Evolutionary conservation across 1,140 invertebrate genomes (phyloP).

Genomic region (Carcinoscorpius rotundicauda): DNA sequence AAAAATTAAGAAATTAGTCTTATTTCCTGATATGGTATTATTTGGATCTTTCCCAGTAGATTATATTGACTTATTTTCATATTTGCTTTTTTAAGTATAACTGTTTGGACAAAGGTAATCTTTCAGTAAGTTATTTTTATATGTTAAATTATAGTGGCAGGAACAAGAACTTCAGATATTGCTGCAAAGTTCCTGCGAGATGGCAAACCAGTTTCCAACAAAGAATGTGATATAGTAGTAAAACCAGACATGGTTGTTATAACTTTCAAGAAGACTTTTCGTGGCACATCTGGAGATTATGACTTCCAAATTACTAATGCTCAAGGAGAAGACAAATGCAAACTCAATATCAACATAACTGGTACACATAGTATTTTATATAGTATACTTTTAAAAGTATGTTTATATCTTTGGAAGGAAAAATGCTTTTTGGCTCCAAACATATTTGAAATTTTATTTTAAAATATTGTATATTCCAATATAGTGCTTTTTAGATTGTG

Average conservation of each 20-base stretch:
- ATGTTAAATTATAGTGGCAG: constrained; percentile 47
- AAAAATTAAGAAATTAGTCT: no score
- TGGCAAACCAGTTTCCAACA: constrained; percentile 67
- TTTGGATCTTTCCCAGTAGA: no score
- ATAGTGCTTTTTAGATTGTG: no score
- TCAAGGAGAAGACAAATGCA: constrained; percentile 73
- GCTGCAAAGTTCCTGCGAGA: constrained; percentile 80
- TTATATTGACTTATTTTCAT: no score
- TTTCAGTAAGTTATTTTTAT: background rate
- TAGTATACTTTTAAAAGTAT: no score
- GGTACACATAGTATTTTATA: constrained; percentile 7
- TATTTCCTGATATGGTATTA: no score
- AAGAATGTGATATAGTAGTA: constrained; percentile 77
- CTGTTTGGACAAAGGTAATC: no score
- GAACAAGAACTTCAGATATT: constrained; percentile 68
- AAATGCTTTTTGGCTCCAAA: no score
- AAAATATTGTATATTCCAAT: no score
- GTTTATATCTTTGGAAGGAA: no score
- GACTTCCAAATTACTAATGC: constrained; percentile 73
- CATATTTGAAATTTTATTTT: no score
- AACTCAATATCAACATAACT: constrained; percentile 62
- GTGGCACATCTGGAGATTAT: constrained; percentile 60
- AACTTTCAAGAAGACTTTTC: constrained; percentile 76
- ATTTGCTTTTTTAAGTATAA: no score
- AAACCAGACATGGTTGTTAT: constrained; percentile 78